Evolutionary conservation across 1,140 invertebrate species (phyloP).

Genomic region (Calosoma granatense): DNA sequence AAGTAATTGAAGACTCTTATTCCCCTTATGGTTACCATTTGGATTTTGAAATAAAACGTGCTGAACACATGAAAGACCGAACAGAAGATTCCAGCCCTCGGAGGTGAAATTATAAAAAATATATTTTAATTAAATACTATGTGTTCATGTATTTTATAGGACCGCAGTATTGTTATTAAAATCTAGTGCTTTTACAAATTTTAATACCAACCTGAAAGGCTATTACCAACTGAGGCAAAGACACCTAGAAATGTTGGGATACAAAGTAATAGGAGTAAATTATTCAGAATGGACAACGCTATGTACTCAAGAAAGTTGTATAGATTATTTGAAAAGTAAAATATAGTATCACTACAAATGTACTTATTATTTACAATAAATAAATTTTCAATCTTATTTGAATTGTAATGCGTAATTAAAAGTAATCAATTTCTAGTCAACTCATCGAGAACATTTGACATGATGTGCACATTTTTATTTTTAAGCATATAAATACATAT

Average conservation of each 20-base stretch:
- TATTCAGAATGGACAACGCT: conserved; percentile 44
- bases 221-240: conserved; percentile 36
- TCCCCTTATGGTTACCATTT: conserved; percentile 29
- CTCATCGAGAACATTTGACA: no score
- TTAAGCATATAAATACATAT: neutral
- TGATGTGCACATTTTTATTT: neutral
- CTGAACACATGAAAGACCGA: no score
- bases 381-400: no score
- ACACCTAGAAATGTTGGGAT: conserved; percentile 51
- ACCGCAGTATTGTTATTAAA: conserved; percentile 34
- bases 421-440: no score
- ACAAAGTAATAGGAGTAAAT: conserved; percentile 41
- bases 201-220: conserved; percentile 31
- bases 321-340: conserved; percentile 24
- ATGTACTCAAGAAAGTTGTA: conserved; percentile 24
- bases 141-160: conserved; percentile 27
- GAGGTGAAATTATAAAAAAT: no score
- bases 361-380: no score
- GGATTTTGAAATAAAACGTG: conserved; percentile 25
- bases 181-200: conserved; percentile 29
- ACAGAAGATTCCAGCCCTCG: no score
- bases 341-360: no score
- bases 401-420: no score
- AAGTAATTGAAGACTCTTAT: conserved; percentile 10
- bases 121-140: no score